Percentiles rank a stretch among this genome's conserved stretches.
Evolutionary conservation across 2,888 invertebrate species (phyloP).

Genomic region (Synergus umbraculus): DNA sequence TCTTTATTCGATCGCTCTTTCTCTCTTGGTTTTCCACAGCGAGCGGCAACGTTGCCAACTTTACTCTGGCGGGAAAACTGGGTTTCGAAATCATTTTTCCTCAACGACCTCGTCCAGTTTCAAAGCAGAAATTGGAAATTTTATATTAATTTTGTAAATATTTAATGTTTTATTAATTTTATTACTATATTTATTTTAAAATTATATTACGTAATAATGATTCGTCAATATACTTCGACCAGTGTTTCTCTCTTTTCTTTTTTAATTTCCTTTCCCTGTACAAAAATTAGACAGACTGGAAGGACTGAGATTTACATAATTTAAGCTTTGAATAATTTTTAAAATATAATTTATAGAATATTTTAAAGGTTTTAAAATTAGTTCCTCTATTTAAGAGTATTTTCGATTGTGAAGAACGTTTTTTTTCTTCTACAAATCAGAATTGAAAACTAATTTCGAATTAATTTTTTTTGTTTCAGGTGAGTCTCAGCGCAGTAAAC

Average conservation of each 20-base stretch:
- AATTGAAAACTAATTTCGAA: background rate
- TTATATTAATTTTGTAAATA: background rate
- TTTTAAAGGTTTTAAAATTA: too few relatives aligned
- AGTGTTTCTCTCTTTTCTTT: too few relatives aligned
- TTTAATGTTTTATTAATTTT: background rate
- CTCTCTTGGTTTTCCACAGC: constrained; percentile 51
- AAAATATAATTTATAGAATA: too few relatives aligned
- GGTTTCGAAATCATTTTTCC: constrained; percentile 74
- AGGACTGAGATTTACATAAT: too few relatives aligned
- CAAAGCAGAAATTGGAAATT: background rate
- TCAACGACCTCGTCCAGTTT: constrained; percentile 31
- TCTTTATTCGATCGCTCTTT: constrained; percentile 40
- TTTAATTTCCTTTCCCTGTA: too few relatives aligned
- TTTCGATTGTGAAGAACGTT: too few relatives aligned
- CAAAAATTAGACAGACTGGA: too few relatives aligned
- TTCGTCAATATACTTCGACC: too few relatives aligned
- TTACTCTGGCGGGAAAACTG: constrained; percentile 73
- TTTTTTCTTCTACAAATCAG: background rate
- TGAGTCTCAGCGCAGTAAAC: constrained; percentile 7
- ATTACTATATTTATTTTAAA: too few relatives aligned
- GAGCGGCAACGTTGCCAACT: constrained; percentile 61
- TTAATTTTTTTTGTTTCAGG: constrained; percentile 15
- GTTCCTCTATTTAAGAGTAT: too few relatives aligned
- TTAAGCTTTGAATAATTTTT: too few relatives aligned
- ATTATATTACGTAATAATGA: too few relatives aligned